Conservation (phyloP, 2,888 invertebrate species). For the Agrypnus murinus region DNA sequence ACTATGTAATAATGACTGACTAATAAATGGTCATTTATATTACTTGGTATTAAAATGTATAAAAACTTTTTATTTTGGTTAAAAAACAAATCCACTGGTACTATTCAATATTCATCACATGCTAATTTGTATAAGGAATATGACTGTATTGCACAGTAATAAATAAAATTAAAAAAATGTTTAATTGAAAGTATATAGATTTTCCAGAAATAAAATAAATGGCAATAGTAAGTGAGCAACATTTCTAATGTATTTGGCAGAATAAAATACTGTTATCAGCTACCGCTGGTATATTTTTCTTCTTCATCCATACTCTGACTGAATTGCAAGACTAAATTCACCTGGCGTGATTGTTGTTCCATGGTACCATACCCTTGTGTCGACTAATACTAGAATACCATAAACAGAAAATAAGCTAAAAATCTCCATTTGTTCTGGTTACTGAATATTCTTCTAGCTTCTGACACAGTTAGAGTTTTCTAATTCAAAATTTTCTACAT, state of each 20-base stretch:
- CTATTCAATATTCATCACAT: background rate
- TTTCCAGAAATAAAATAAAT: constrained; percentile 3
- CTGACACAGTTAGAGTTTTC: too few species aligned
- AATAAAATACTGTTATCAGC: constrained; percentile 28
- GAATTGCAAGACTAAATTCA: constrained; percentile 89
- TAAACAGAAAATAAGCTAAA: constrained; percentile 1
- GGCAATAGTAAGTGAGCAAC: constrained; percentile 30
- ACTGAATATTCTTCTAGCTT: too few species aligned
- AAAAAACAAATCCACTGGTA: too few species aligned
- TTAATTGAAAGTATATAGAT: background rate
- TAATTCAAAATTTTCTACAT: too few species aligned
- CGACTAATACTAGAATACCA: constrained; percentile 81
- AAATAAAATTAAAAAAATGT: background rate
- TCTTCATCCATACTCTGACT: constrained; percentile 90
- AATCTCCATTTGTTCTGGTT: background rate
- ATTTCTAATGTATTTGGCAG: constrained; percentile 25
- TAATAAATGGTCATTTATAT: too few species aligned
- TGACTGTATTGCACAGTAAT: background rate
- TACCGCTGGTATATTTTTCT: background rate
- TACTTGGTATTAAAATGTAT: too few species aligned
- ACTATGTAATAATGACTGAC: too few species aligned
- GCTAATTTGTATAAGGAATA: background rate
- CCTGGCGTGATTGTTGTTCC: constrained; percentile 87
- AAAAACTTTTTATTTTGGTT: too few species aligned
- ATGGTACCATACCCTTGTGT: constrained; percentile 95